Evolutionary conservation across 2,797 vertebrate genomes (phyloP), one percentile per base, ranked within the genome.

Genomic region (Gallirallus australis): DNA sequence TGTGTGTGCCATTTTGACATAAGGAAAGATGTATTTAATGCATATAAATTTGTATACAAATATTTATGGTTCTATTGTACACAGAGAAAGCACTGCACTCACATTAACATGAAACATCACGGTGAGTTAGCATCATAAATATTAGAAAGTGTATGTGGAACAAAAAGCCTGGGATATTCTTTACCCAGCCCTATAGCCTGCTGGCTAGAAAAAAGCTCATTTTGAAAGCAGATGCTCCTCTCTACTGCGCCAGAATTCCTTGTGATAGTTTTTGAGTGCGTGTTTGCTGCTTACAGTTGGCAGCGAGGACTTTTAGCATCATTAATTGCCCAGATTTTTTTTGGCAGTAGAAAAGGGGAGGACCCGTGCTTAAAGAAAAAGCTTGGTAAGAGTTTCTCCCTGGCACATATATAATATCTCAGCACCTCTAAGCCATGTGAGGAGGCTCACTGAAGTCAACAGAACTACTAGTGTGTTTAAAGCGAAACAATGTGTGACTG

Each of bases 201-300:
- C 50, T 64, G 60, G 48, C 56, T 40, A 87, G 61, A 81, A 59
- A 60, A 82, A 9, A 45, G 42, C 31, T 82, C 15, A 7, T 79
- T 96, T 73, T 72, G 76, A 90, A 91, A 83, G 77, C 39, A 94
- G 52, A 68, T 73, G 48, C 35, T 86, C 12, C 54, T 86, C 25
- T 25, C 35, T 52, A 4, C 24, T 54, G 0, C 4, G 54, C 48
- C 2, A 56, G 35, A 78, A 61, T 11, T 78, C 73, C 78, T 45
- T 70, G 25, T 35, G 30, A 12, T 66, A 65, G 7, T 37, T 86
- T 57, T 30, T 39, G 30, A 50, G 39, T 7, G 42, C 12, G 10
- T 30, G 25, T 30, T 52, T 63, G 9, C 42, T 30, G 33, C 35
- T 76, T 63, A 72, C 59, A 40, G 30, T 25, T 63, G 82, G 37